Evolutionary conservation across 2,113 vertebrate species (phyloP).

Genomic region (Desmodus rotundus): DNA sequence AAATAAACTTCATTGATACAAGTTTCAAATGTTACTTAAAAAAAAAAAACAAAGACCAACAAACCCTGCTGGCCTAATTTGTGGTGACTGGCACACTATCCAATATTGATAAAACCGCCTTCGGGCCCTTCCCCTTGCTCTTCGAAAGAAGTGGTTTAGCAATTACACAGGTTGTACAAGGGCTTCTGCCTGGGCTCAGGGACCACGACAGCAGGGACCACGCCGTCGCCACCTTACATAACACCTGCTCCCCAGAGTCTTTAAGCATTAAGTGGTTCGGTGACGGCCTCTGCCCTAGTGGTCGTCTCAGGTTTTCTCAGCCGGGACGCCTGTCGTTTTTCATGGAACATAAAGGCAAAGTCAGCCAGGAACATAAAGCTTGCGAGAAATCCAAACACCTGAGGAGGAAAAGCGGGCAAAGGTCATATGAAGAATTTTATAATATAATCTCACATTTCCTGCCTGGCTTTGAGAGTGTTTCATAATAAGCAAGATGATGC

Average conservation of each 20-base stretch:
- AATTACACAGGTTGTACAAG: background rate
- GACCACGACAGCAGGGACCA: background rate
- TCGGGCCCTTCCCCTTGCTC: background rate
- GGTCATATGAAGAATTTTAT: background rate
- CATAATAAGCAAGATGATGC: background rate
- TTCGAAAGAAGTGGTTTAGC: background rate
- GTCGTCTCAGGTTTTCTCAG: background rate
- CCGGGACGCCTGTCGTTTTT: accelerated
- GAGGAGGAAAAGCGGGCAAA: slow-evolving; percentile 38
- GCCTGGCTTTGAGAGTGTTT: background rate
- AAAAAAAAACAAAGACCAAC: background rate
- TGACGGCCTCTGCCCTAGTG: slow-evolving; percentile 66
- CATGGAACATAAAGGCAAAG: accelerated
- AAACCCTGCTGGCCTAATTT: background rate
- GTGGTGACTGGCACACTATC: background rate
- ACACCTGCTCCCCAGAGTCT: background rate
- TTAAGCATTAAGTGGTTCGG: slow-evolving; percentile 77
- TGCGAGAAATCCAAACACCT: slow-evolving; percentile 90
- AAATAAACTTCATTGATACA: background rate
- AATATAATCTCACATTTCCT: background rate
- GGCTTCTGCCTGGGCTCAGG: background rate
- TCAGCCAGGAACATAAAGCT: slow-evolving; percentile 77
- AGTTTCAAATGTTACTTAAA: background rate
- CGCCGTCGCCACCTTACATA: accelerated
- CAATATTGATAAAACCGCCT: background rate